Evolutionary conservation across 2,797 vertebrate species (phyloP).

Genomic region (Monodelphis domestica): DNA sequence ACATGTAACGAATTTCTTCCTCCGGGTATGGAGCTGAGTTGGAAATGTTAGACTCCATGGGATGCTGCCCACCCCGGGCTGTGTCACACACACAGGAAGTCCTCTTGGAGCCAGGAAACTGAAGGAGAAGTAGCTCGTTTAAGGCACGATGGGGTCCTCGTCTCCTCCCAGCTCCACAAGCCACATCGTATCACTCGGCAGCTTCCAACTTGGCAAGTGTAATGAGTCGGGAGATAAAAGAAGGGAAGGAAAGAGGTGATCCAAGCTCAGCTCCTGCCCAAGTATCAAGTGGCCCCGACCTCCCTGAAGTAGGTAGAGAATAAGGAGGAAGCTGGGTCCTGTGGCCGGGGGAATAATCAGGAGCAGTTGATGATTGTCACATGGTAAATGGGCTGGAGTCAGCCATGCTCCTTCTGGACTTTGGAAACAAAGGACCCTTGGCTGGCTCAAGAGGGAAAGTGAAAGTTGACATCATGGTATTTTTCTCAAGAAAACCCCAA

Average conservation of each 20-base stretch:
- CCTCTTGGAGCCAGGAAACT: too few relatives aligned
- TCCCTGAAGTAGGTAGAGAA: neutral
- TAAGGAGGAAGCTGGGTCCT: neutral
- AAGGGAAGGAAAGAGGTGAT: neutral
- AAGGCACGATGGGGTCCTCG: slow-evolving; percentile 70
- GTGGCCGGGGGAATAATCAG: neutral
- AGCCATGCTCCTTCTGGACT: slow-evolving; percentile 37
- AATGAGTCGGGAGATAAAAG: slow-evolving; percentile 58
- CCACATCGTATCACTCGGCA: slow-evolving; percentile 50
- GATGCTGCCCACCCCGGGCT: slow-evolving; percentile 61
- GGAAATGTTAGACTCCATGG: slow-evolving; percentile 63
- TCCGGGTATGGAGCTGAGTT: neutral
- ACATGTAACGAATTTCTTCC: slow-evolving; percentile 67
- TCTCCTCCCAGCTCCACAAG: slow-evolving; percentile 69
- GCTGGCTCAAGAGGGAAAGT: neutral
- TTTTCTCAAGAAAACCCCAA: slow-evolving; percentile 51
- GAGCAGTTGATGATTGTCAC: slow-evolving; percentile 11
- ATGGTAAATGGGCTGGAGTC: slow-evolving; percentile 22
- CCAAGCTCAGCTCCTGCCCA: slow-evolving; percentile 68
- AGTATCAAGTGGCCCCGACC: slow-evolving; percentile 65
- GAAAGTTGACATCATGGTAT: slow-evolving; percentile 26
- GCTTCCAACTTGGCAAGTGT: slow-evolving; percentile 61
- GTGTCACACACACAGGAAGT: slow-evolving; percentile 64
- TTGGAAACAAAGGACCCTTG: slow-evolving; percentile 28
- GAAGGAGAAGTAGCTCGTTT: slow-evolving; percentile 71